Evolutionary conservation across 2,113 vertebrate genomes (phyloP).

Genomic region (Chaetorhynchus papuensis): DNA sequence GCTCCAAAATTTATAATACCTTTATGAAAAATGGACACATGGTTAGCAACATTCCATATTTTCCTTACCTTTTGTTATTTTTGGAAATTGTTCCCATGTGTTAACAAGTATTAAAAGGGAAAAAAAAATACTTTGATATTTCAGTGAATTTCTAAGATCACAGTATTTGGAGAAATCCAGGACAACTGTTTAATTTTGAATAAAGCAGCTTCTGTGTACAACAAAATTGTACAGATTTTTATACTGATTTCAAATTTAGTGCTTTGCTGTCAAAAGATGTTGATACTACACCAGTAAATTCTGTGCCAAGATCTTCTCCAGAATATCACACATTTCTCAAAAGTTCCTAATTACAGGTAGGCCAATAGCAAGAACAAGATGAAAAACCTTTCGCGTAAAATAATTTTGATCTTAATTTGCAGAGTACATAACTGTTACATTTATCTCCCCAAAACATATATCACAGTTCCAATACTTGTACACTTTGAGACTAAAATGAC

Average conservation of each 20-base stretch:
- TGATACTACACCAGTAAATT: background rate
- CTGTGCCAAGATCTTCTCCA: background rate
- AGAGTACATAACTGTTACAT: background rate
- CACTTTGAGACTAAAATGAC: background rate
- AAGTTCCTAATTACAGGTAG: background rate
- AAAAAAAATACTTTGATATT: background rate
- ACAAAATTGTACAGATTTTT: background rate
- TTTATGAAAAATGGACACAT: background rate
- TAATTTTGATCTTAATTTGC: background rate
- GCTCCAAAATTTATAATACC: background rate
- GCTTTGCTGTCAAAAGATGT: background rate
- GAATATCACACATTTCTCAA: background rate
- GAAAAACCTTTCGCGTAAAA: background rate
- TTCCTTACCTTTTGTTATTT: background rate
- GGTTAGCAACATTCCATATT: background rate
- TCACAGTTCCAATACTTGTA: background rate
- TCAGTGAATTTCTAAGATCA: background rate
- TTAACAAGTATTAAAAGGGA: background rate
- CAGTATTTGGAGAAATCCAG: background rate
- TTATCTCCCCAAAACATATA: background rate
- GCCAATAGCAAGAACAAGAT: background rate
- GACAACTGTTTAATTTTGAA: background rate
- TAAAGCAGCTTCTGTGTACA: background rate
- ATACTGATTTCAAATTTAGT: background rate
- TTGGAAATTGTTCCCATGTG: background rate